Conservation (phyloP, 2,888 invertebrate genomes). For the Hecatera dysodea region DNA sequence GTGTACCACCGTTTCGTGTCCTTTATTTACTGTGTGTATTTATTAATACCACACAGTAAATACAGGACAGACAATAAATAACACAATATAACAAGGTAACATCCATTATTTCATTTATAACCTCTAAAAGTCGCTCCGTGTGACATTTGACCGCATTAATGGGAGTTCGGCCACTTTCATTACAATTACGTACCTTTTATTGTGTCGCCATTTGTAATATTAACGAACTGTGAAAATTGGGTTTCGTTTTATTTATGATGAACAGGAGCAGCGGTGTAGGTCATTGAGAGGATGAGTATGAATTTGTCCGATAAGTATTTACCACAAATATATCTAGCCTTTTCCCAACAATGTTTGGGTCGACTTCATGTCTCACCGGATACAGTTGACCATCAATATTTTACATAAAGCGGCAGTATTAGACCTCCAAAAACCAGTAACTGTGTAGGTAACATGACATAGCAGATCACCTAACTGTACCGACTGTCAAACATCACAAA, state of each 20-base stretch:
- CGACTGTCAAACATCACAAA: too few species aligned
- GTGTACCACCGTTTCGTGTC: too few species aligned
- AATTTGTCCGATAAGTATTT: too few species aligned
- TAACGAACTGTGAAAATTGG: conserved; percentile 74
- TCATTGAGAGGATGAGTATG: too few species aligned
- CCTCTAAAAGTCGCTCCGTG: conserved; percentile 42
- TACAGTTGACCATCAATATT: too few species aligned
- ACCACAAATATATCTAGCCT: too few species aligned
- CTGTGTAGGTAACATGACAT: too few species aligned
- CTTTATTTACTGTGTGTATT: too few species aligned
- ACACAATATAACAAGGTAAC: conserved; percentile 13
- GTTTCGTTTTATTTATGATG: conserved; percentile 50
- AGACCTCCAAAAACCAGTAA: not conserved
- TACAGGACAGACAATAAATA: conserved; percentile 17
- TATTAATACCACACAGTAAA: not conserved
- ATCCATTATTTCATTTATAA: conserved; percentile 34
- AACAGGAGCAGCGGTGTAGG: not conserved
- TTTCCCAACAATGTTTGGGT: too few species aligned
- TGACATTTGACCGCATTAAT: conserved; percentile 65
- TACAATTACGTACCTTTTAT: conserved; percentile 74
- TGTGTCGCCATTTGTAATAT: conserved; percentile 71
- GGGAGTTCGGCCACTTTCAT: conserved; percentile 75
- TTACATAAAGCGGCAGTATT: too few species aligned
- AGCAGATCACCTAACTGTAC: too few species aligned
- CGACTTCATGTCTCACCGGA: too few species aligned